Percentiles rank a stretch among this genome's conserved stretches.
phyloP scores from a whole-genome alignment of 2,888 invertebrate species.

The Deilephila porcellus region DNA sequence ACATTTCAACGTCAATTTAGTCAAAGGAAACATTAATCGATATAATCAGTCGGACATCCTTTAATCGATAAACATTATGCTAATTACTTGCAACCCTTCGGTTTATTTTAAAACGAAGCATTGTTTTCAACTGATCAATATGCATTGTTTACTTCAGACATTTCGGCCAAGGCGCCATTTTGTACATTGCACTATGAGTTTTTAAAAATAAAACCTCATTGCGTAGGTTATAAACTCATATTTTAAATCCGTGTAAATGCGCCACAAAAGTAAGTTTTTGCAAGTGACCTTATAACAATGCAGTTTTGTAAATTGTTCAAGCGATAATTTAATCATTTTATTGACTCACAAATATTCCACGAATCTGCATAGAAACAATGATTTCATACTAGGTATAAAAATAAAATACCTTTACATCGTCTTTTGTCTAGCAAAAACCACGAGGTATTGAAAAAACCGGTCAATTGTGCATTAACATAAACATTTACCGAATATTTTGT shows the following conservation, averaged over 20 bases:
- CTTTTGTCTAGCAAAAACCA: conserved; percentile 6
- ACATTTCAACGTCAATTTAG: background rate
- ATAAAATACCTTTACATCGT: conserved; percentile 5
- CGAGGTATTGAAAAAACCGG: background rate
- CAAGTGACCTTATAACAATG: background rate
- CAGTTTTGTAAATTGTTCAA: background rate
- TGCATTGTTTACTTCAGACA: conserved; percentile 47
- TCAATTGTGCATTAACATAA: conserved; percentile 13
- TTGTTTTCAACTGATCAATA: conserved; percentile 53
- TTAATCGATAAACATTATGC: conserved; percentile 49
- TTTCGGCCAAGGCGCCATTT: conserved; percentile 28
- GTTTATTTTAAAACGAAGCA: conserved; percentile 47
- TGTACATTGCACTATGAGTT: background rate
- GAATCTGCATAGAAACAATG: background rate
- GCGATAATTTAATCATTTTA: background rate
- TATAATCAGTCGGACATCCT: conserved; percentile 43
- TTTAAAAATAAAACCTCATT: too few species aligned
- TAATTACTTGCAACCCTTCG: conserved; percentile 48
- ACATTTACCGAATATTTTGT: background rate
- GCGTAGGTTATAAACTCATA: too few species aligned
- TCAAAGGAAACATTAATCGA: conserved; percentile 34
- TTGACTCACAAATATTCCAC: background rate
- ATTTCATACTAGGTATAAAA: background rate
- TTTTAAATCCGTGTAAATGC: too few species aligned
- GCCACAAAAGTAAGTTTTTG: too few species aligned